Evolutionary conservation across 1,140 invertebrate species (phyloP), one percentile per base, ranked within the genome.

Genomic region (Drosophila funebris): DNA sequence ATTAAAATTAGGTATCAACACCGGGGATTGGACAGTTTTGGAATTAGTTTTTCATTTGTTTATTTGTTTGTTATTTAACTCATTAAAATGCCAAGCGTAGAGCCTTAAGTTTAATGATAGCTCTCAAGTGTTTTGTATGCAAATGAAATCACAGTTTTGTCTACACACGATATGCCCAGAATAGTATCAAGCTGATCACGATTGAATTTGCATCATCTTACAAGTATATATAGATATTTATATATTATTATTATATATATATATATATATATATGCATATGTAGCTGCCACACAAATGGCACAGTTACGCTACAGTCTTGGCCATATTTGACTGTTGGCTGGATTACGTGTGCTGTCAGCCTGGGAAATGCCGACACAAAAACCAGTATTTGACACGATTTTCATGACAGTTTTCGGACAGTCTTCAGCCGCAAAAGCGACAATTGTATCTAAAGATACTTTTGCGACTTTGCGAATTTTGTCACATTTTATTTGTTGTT

Each of bases 111-210:
- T 50, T 44, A 61, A 69, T 60, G 24, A 8, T 43, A 8, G 0
- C 53, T 43, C 61, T 60, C 63, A 57, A 73, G 58, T 76, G 76
- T 87, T 85, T 87, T 72, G 83, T 87, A 85, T 85, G 82, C 82
- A 87, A 85, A 85, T 82, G 36, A 39, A 37, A 69, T 61, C 62
- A 75, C 58, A 64, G 56, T 60, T 76, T 74, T 63, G 43, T 70
- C 29, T 48, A 60, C 73, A 58, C 33, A 80, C 44, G 53, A 56
- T 76, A 58, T 78, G 76, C 29, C 57, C 62, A 77, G 68, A 78
- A 81, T 74, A 67, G 81, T 63, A 70, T 33, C 37, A 53, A 54
- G 44, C 63, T 63, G 60, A 73, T 78, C 67, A 83, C 76, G 64
- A 62, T 60, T 60, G 56, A 39, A 63, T 78, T 76, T 57, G 60